Percentiles rank a stretch among this genome's conserved stretches.
phyloP scores from a whole-genome alignment of 2,797 vertebrate species.

The Paratrypauchen microcephalus region DNA sequence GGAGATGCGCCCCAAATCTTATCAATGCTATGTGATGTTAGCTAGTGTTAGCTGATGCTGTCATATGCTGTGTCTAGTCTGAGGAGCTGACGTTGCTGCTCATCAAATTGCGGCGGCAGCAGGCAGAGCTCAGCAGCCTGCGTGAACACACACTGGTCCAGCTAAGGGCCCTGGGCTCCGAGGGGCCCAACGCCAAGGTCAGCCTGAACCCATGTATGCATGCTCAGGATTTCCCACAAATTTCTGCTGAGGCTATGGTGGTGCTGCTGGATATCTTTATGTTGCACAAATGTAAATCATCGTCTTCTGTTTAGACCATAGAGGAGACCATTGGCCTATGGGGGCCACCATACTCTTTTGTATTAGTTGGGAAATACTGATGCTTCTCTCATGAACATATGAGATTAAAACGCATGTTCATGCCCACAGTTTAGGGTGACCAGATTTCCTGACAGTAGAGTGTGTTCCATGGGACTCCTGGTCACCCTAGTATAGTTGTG shows the following conservation, averaged over 20 bases:
- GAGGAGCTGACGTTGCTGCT: conserved; percentile 98
- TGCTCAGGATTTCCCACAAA: neutral
- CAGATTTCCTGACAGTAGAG: neutral
- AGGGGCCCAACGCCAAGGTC: conserved; percentile 95
- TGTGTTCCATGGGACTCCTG: neutral
- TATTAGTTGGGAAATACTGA: neutral
- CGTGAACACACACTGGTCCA: conserved; percentile 93
- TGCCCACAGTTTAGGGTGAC: conserved; percentile 2
- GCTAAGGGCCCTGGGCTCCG: conserved; percentile 91
- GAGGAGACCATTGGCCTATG: too few relatives aligned
- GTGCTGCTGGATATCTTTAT: neutral
- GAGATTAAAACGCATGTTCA: neutral
- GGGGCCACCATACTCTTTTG: neutral
- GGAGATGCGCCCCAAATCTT: neutral
- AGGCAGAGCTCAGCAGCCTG: conserved; percentile 94
- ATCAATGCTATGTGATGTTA: neutral
- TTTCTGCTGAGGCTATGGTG: neutral
- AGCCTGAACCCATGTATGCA: conserved; percentile 62
- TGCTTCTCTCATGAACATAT: neutral
- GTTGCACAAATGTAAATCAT: neutral
- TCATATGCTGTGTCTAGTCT: conserved; percentile 79
- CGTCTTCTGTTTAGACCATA: neutral
- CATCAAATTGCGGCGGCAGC: conserved; percentile 97
- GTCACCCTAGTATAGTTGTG: neutral
- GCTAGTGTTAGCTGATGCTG: neutral